Evolutionary conservation across 2,113 vertebrate genomes (phyloP), one percentile per base, ranked within the genome.

Genomic region (Neodon shergylaensis): DNA sequence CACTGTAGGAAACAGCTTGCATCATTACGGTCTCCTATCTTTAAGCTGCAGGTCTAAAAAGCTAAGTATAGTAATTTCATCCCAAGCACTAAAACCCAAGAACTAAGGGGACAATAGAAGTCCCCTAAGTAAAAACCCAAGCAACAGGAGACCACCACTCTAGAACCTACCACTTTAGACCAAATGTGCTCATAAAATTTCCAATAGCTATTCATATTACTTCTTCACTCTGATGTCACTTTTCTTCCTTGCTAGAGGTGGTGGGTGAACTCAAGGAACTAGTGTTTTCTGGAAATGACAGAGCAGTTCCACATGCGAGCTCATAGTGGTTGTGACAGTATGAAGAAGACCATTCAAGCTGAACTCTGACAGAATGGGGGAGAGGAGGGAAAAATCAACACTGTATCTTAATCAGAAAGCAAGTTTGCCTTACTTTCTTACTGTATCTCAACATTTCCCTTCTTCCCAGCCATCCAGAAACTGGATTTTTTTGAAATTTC

Each of bases 301-400:
- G 5, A 79, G 77, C 5, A 54, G 9, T n/a, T 21, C 10, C 17
- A 10, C 3, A 17, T 19, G 3, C 2, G 0, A 52, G 17, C 3
- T 79, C 47, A 52, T 31, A n/a, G 28, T 79, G 49, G 10, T 79
- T 17, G 77, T 22, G 5, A 79, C 3, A 79, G 49, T 8, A 79
- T 54, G 31, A 33, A 54, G 4, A 79, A 52, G 11, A 54, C 4
- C 47, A 36, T 54, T 17, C 9, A 31, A 54, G 31, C 16, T 78
- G 31, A 79, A 52, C 31, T 16, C 31, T 4, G 8, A 77, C 12
- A 77, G 16, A 47, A 7, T 16, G 13, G 28, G 26, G 17, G 28
- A 44, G 76, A 19, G 44, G 10, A 13, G 8, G 8, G 52, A 10
- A 79, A n/a, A 11, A 54, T 26, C 5, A 16, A 49, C 19, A 12